Conservation (phyloP, 2,113 vertebrate genomes). For the Isichthys henryi region DNA sequence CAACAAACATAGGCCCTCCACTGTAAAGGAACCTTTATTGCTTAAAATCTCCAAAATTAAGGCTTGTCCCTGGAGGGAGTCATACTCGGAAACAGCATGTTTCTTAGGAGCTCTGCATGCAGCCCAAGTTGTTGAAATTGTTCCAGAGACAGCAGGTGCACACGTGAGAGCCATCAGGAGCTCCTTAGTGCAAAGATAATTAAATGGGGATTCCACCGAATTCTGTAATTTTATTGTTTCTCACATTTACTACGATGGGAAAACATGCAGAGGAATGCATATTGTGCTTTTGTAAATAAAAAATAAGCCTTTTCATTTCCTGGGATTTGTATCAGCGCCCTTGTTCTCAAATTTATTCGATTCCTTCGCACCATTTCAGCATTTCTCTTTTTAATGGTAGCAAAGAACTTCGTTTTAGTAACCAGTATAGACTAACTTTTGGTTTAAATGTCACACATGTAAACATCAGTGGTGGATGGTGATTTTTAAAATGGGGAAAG, state of each 20-base stretch:
- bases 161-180: background rate
- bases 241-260: background rate
- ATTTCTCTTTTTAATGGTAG: background rate
- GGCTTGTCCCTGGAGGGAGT: background rate
- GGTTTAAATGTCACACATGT: background rate
- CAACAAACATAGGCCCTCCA: background rate
- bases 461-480: background rate
- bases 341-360: background rate
- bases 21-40: background rate
- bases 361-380: background rate
- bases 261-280: background rate
- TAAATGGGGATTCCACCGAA: background rate
- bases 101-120: background rate
- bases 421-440: background rate
- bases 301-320: background rate
- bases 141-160: background rate
- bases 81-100: background rate
- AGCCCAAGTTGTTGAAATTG: background rate
- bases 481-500: background rate
- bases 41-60: background rate
- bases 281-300: background rate
- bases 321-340: background rate
- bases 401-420: background rate
- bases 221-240: background rate
- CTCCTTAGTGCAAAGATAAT: background rate